Percentiles rank a stretch among this genome's conserved stretches.
phyloP scores from a whole-genome alignment of 2,888 invertebrate species.

The Athalia cordata region DNA sequence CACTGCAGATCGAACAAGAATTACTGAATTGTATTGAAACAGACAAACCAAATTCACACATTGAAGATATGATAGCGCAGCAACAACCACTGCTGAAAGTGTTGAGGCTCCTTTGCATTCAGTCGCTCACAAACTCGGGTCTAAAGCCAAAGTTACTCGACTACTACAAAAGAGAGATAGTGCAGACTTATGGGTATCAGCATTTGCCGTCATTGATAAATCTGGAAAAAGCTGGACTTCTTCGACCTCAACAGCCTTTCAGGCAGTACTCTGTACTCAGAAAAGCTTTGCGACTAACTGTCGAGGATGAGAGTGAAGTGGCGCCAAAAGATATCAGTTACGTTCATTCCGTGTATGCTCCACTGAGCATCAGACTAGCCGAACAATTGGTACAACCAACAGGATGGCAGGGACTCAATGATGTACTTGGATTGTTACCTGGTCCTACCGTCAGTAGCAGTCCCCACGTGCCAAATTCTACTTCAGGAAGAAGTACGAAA shows the following conservation, averaged over 20 bases:
- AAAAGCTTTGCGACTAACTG: constrained; percentile 89
- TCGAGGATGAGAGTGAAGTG: constrained; percentile 90
- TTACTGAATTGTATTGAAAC: constrained; percentile 93
- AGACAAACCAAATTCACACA: constrained; percentile 90
- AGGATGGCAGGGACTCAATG: constrained; percentile 88
- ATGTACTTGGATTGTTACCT: constrained; percentile 88
- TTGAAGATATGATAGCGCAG: constrained; percentile 94
- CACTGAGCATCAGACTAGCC: constrained; percentile 90
- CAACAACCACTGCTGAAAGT: constrained; percentile 88
- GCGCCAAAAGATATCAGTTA: constrained; percentile 92
- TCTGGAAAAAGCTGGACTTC: constrained; percentile 89
- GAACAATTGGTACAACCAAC: constrained; percentile 86
- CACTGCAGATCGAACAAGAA: constrained; percentile 91
- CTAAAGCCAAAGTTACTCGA: constrained; percentile 90
- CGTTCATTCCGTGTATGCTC: constrained; percentile 95
- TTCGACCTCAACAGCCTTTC: constrained; percentile 84
- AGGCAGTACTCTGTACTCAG: constrained; percentile 85
- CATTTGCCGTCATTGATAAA: constrained; percentile 88
- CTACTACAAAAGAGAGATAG: constrained; percentile 83
- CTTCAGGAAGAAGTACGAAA: constrained; percentile 51
- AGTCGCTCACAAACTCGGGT: constrained; percentile 94
- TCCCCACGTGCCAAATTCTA: constrained; percentile 52
- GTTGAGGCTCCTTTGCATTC: constrained; percentile 92
- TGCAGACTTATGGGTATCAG: constrained; percentile 91
- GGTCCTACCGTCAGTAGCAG: constrained; percentile 79